A percentile compares a stretch with the other conserved stretches of the same genome.
These are phyloP conservation scores for Cyprinodon brontotheroides DNA, from an alignment of 2,113 vertebrate genomes.

Conservation along the genomic window DNA sequence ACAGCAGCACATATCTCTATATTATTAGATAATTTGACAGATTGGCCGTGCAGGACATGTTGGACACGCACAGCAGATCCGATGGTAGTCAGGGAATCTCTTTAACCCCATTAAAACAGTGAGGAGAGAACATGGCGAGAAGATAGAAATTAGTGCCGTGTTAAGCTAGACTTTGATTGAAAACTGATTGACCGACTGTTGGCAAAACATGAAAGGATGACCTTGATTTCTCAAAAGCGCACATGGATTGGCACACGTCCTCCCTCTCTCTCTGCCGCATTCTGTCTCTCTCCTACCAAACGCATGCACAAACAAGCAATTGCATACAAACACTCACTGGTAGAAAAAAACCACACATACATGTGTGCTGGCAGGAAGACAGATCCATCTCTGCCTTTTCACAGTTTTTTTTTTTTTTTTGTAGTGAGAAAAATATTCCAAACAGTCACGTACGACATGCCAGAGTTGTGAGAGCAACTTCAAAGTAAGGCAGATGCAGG, in stretches of 20 bases:
- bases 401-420: conserved; percentile 32
- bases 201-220: conserved; percentile 82
- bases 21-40: conserved; percentile 55
- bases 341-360: conserved; percentile 14
- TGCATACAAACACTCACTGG: conserved; percentile 13
- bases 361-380: conserved; percentile 42
- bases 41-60: conserved; percentile 45
- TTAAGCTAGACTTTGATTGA: conserved; percentile 79
- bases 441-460: conserved; percentile 77
- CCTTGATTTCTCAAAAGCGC: conserved; percentile 78
- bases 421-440: conserved; percentile 45
- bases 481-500: conserved; percentile 80
- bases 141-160: conserved; percentile 77
- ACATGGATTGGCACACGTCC: conserved; percentile 70
- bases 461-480: conserved; percentile 79
- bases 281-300: conserved; percentile 36
- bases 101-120: conserved; percentile 50
- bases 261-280: conserved; percentile 28
- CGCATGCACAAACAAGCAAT: conserved; percentile 21
- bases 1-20: conserved; percentile 39
- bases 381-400: conserved; percentile 43
- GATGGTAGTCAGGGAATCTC: conserved; percentile 46
- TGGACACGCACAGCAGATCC: conserved; percentile 62
- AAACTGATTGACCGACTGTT: conserved; percentile 76
- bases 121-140: conserved; percentile 52